Percentiles rank a stretch among this genome's conserved stretches.
These are phyloP conservation scores for Chionis minor DNA, from an alignment of 2,113 vertebrate genomes.

Conservation along the genomic window DNA sequence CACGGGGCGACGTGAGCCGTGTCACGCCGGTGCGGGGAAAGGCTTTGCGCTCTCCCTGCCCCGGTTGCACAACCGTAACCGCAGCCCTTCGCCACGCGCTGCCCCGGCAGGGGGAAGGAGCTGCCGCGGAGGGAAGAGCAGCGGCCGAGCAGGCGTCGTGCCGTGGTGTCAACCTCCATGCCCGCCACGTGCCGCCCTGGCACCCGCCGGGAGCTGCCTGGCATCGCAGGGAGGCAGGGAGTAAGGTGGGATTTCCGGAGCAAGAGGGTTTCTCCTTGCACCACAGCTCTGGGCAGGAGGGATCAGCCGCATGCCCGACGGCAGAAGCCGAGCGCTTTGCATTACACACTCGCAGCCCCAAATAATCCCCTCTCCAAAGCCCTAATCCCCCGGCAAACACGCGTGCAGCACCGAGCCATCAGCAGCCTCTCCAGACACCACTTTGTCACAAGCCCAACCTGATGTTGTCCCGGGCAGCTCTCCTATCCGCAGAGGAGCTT, in stretches of 20 bases:
- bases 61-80: rapidly evolving
- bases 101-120: not conserved
- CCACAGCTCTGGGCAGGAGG: rapidly evolving
- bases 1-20: not conserved
- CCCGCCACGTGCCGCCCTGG: not conserved
- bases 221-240: rapidly evolving
- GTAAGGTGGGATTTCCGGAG: not conserved
- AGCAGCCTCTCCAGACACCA: not conserved
- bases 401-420: not conserved
- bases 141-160: not conserved
- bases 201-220: not conserved
- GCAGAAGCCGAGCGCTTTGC: not conserved
- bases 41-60: not conserved
- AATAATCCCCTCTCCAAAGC: not conserved
- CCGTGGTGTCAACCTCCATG: rapidly evolving
- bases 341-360: rapidly evolving
- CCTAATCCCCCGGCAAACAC: not conserved
- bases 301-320: rapidly evolving
- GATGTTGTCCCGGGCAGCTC: rapidly evolving
- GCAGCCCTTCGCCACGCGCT: rapidly evolving
- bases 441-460: not conserved
- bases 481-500: not conserved
- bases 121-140: not conserved
- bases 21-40: not conserved
- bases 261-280: not conserved